Evolutionary conservation across 2,888 invertebrate genomes (phyloP).

Genomic region (Galerucella calmariensis): DNA sequence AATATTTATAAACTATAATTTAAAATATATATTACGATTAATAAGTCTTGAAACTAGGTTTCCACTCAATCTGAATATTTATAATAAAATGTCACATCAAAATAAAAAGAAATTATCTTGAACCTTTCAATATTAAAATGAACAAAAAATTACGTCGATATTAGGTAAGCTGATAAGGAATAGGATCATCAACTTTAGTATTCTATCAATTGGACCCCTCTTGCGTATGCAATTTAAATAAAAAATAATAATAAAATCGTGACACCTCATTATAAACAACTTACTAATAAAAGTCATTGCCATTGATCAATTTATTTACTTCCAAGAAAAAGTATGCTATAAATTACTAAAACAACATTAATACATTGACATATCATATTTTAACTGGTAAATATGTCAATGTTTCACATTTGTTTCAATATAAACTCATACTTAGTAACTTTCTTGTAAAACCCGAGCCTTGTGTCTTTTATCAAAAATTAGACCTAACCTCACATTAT

Average conservation of each 20-base stretch:
- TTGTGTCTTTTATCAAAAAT: not conserved
- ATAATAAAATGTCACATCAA: slow-evolving; percentile 30
- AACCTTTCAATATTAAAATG: not conserved
- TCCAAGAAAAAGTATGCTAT: slow-evolving; percentile 6
- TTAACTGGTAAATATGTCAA: too few relatives aligned
- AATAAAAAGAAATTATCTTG: slow-evolving; percentile 4
- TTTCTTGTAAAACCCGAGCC: not conserved
- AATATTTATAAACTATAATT: slow-evolving; percentile 45
- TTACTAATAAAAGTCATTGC: slow-evolving; percentile 10
- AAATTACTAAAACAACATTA: not conserved
- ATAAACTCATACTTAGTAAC: not conserved
- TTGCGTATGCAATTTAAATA: too few relatives aligned
- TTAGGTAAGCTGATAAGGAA: too few relatives aligned
- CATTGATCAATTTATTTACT: slow-evolving; percentile 3
- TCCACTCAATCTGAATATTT: slow-evolving; percentile 34
- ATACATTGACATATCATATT: too few relatives aligned
- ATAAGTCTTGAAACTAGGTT: slow-evolving; percentile 45
- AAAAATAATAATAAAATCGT: not conserved
- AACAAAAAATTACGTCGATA: not conserved
- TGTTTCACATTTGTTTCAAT: not conserved
- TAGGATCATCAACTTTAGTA: too few relatives aligned
- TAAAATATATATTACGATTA: slow-evolving; percentile 43
- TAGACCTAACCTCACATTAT: not conserved
- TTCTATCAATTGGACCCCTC: too few relatives aligned
- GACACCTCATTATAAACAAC: slow-evolving; percentile 8